Conservation (phyloP, 2,888 invertebrate species). For the Sialis lutaria region DNA sequence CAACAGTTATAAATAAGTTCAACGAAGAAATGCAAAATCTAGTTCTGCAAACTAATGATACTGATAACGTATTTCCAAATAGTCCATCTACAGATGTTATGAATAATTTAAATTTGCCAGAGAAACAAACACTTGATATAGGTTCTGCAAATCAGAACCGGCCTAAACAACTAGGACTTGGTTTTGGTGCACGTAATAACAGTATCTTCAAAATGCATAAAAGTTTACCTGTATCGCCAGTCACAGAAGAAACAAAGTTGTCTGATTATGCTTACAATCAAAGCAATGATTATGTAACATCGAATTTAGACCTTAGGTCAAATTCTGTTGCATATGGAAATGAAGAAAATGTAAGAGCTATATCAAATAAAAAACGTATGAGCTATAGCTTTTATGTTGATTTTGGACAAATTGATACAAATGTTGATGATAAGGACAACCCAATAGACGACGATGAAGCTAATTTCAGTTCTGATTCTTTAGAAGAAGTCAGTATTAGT, state of each 20-base stretch:
- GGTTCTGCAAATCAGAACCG: not conserved
- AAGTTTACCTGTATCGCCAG: constrained; percentile 67
- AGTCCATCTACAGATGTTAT: not conserved
- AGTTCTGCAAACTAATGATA: constrained; percentile 2
- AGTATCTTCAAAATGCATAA: constrained; percentile 30
- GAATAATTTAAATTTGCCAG: not conserved
- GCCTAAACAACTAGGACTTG: constrained; percentile 2
- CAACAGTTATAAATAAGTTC: constrained; percentile 3
- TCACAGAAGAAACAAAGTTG: constrained; percentile 42
- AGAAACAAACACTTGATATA: not conserved
- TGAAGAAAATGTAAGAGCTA: not conserved
- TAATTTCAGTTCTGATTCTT: constrained; percentile 62
- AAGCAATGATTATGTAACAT: not conserved
- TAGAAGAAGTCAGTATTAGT: constrained; percentile 47
- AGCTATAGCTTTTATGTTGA: constrained; percentile 15
- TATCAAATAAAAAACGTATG: constrained; percentile 3
- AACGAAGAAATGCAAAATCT: constrained; percentile 6
- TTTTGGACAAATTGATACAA: constrained; percentile 4
- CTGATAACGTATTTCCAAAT: not conserved
- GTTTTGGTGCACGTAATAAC: not conserved
- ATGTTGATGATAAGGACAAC: constrained; percentile 10
- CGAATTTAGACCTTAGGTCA: constrained; percentile 3
- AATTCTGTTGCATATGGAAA: not conserved
- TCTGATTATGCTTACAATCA: not conserved
- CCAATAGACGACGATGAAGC: constrained; percentile 37